Evolutionary conservation across 2,888 invertebrate species (phyloP).

Genomic region (Pseudococcus viburni): DNA sequence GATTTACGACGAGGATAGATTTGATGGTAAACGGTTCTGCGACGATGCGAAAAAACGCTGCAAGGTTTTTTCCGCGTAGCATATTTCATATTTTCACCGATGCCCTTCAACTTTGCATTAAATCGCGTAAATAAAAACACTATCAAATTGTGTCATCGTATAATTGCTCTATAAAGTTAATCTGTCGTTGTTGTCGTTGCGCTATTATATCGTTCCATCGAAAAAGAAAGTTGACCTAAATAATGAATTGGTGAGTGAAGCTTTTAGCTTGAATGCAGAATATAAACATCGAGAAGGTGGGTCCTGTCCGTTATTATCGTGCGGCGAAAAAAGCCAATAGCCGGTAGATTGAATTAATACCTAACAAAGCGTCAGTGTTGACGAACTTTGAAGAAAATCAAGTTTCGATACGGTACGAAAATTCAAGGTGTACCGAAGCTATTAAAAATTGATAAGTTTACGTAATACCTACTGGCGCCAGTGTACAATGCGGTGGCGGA

Average conservation of each 20-base stretch:
- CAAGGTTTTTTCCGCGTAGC: background rate
- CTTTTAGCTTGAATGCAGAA: slow-evolving; percentile 22
- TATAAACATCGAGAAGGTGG: background rate
- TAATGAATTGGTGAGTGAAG: background rate
- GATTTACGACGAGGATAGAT: background rate
- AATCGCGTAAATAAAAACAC: background rate
- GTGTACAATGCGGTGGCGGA: background rate
- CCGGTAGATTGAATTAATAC: background rate
- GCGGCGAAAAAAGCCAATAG: background rate
- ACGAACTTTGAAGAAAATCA: background rate
- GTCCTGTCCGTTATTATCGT: background rate
- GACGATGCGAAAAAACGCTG: background rate
- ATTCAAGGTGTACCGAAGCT: background rate
- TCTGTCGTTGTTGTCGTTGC: background rate
- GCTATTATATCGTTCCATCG: background rate
- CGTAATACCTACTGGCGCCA: background rate
- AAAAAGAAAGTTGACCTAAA: slow-evolving; percentile 40
- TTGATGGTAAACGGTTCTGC: background rate
- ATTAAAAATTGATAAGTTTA: background rate
- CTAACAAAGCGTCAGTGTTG: background rate
- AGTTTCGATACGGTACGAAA: background rate
- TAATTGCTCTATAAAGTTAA: slow-evolving; percentile 41
- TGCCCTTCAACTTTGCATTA: slow-evolving; percentile 4
- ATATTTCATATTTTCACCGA: slow-evolving; percentile 20
- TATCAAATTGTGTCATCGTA: slow-evolving; percentile 32